These are phyloP conservation scores for Brachionus rubens DNA, from an alignment of 1,140 invertebrate genomes.

Conservation along the genomic window DNA sequence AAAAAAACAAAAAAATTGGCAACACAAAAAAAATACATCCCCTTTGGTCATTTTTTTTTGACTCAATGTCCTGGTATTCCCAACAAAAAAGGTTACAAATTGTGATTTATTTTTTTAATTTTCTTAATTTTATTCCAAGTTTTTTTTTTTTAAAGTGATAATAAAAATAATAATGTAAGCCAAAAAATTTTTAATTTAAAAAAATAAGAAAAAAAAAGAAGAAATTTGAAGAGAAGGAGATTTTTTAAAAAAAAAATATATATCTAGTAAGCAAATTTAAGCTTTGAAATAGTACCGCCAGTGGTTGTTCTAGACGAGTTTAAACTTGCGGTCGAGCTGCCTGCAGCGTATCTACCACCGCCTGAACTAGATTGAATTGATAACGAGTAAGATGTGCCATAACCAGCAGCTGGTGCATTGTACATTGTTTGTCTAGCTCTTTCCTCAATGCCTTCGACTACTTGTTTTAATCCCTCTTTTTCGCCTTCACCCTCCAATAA, in stretches of 20 bases:
- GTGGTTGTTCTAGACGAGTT: conserved; percentile 25
- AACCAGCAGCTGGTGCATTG: conserved; percentile 6
- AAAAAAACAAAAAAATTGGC: background rate
- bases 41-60: background rate
- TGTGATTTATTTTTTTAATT: background rate
- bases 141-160: background rate
- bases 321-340: conserved; percentile 8
- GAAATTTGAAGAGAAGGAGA: conserved; percentile 10
- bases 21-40: background rate
- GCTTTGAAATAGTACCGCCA: conserved; percentile 44
- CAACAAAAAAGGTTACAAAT: too few species aligned
- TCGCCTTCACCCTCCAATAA: conserved; percentile 35
- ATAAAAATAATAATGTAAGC: background rate
- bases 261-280: conserved; percentile 36
- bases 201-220: background rate
- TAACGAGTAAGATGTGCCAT: conserved; percentile 24
- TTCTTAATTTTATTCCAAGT: background rate
- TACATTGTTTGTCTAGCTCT: conserved; percentile 33
- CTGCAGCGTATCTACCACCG: conserved; percentile 29
- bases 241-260: background rate
- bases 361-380: conserved; percentile 34
- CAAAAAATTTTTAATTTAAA: too few species aligned
- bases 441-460: conserved; percentile 45
- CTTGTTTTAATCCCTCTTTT: conserved; percentile 42
- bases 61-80: too few species aligned